Evolutionary conservation across 1,140 invertebrate species (phyloP).

Genomic region (Aethina tumida): DNA sequence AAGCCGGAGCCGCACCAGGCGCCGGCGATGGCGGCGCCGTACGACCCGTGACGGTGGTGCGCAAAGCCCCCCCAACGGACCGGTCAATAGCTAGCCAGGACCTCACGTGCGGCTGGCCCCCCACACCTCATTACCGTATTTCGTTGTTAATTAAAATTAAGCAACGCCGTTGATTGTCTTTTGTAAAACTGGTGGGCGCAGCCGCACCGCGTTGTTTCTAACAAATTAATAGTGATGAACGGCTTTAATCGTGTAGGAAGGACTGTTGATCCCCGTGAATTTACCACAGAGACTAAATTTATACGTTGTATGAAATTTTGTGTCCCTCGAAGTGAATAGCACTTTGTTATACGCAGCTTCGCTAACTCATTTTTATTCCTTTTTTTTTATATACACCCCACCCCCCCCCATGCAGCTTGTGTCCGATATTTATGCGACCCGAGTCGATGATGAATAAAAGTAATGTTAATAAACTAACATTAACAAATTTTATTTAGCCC

Average conservation of each 20-base stretch:
- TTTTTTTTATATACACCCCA: slow-evolving; percentile 19
- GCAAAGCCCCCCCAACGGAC: background rate
- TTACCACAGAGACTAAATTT: slow-evolving; percentile 18
- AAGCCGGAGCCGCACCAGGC: background rate
- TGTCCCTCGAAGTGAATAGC: slow-evolving; percentile 24
- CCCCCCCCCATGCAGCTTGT: slow-evolving; percentile 20
- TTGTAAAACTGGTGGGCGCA: too few species aligned
- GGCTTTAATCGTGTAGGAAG: slow-evolving; percentile 20
- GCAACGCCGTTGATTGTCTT: too few species aligned
- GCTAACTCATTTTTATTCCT: slow-evolving; percentile 26
- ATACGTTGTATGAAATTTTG: slow-evolving; percentile 22
- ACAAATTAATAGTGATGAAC: slow-evolving; percentile 21
- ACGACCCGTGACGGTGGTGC: slow-evolving; percentile 11
- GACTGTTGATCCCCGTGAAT: slow-evolving; percentile 12
- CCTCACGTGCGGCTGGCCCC: too few species aligned
- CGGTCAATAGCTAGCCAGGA: background rate
- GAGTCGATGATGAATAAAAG: slow-evolving; percentile 9
- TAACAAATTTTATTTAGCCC: slow-evolving; percentile 18
- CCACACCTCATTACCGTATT: too few species aligned
- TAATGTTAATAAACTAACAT: slow-evolving; percentile 15
- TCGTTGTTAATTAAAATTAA: too few species aligned
- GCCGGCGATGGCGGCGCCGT: slow-evolving; percentile 10
- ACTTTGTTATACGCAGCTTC: slow-evolving; percentile 35
- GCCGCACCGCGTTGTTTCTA: too few species aligned
- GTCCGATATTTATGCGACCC: slow-evolving; percentile 16